Evolutionary conservation across 1,140 invertebrate genomes (phyloP).

Genomic region (Atta colombica): DNA sequence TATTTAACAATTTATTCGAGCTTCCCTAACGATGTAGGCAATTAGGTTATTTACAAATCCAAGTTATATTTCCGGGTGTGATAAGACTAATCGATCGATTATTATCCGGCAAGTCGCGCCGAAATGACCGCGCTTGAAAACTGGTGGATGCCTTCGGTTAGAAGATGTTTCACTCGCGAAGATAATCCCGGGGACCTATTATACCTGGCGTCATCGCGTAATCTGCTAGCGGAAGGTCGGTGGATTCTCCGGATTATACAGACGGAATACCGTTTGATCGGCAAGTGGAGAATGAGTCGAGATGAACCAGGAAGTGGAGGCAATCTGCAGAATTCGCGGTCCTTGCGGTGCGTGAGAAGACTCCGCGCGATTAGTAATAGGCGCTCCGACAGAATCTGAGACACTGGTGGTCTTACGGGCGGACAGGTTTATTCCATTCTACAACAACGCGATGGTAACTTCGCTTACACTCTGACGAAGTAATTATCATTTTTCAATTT

Average conservation of each 20-base stretch:
- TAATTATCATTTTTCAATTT: slow-evolving; percentile 65
- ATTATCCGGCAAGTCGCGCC: slow-evolving; percentile 27
- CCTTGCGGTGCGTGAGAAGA: slow-evolving; percentile 74
- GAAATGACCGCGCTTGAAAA: slow-evolving; percentile 20
- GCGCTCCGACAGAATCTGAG: slow-evolving; percentile 67
- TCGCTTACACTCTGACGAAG: slow-evolving; percentile 6
- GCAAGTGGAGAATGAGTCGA: slow-evolving; percentile 63
- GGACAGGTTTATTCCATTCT: slow-evolving; percentile 12
- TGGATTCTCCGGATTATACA: slow-evolving; percentile 70
- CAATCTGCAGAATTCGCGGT: slow-evolving; percentile 76
- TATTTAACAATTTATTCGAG: not conserved
- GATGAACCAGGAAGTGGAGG: slow-evolving; percentile 72
- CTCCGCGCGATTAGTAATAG: slow-evolving; percentile 64
- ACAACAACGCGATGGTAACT: not conserved
- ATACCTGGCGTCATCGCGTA: slow-evolving; percentile 52
- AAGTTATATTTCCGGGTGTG: slow-evolving; percentile 17
- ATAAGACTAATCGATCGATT: slow-evolving; percentile 37
- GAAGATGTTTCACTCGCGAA: not conserved
- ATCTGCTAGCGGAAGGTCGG: slow-evolving; percentile 48
- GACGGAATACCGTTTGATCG: slow-evolving; percentile 71
- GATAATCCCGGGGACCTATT: slow-evolving; percentile 50
- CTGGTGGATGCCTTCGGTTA: slow-evolving; percentile 7
- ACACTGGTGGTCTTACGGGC: slow-evolving; percentile 34
- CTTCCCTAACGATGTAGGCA: slow-evolving; percentile 34
- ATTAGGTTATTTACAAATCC: slow-evolving; percentile 30